Evolutionary conservation across 2,797 vertebrate species (phyloP), one percentile per base, ranked within the genome.

Genomic region (Bovichtus diacanthus): DNA sequence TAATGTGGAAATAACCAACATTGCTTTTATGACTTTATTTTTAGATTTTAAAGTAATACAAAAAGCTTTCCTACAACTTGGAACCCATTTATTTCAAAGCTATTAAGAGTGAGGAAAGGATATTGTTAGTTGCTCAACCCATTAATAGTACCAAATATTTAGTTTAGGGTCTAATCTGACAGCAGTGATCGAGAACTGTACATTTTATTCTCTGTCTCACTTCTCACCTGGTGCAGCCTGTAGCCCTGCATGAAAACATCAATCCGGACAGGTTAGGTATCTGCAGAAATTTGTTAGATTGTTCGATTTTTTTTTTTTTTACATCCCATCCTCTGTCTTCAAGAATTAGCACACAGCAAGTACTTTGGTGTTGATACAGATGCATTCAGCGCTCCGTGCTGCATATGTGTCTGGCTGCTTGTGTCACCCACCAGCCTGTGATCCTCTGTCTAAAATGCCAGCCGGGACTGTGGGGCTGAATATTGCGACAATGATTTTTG

Each of bases 401-500:
- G 64, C 75, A 58, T 50, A 55, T 71, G 65, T 60, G 60, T 81
- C 61, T 58, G 41, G 70, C 69, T 79, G 65, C 51, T 78, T 34
- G 25, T 72, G 75, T 84, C 84, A 69, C 70, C 68, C 9, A 10
- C 43, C 65, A 74, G 85, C 64, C 66, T 79, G 59, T 76, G 66
- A 87, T 85, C 60, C 79, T 44, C 70, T 70, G 54, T 76, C 76
- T 87, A 29, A 80, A 82, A 82, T 84, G 80, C 67, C 86, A 75
- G 78, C 62, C 11, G 39, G 41, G 66, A 70, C 78, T 76, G 78
- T 65, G 76, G 78, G 78, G 78, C 63, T 85, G 78, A 84, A 83
- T 70, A 46, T 72, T 88, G 79, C 83, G 84, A 85, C 85, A 81
- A 85, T 87, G 82, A 80, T 84, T 89, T 88, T 87, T 88, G 90